These are phyloP conservation scores for Anorthoa munda DNA, from an alignment of 2,888 invertebrate species.

Conservation along the genomic window DNA sequence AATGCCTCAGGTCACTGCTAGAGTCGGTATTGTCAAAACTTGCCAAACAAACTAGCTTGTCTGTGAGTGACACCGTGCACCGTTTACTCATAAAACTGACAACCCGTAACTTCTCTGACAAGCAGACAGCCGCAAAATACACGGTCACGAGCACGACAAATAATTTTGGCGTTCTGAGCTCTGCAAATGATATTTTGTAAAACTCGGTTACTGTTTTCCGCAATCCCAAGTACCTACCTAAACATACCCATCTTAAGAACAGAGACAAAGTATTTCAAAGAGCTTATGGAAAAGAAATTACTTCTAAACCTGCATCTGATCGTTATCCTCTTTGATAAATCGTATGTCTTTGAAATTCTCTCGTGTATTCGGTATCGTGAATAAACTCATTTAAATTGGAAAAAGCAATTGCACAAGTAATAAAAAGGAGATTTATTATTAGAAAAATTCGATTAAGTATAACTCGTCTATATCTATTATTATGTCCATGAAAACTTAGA, in stretches of 20 bases:
- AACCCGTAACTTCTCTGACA: too few relatives aligned
- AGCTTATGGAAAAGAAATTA: constrained; percentile 27
- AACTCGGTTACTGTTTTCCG: neutral
- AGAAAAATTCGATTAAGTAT: constrained; percentile 50
- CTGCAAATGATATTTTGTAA: neutral
- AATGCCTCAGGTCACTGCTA: neutral
- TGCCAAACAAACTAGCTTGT: neutral
- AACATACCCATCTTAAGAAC: neutral
- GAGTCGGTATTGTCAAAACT: neutral
- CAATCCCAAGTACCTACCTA: neutral
- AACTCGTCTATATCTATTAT: constrained; percentile 49
- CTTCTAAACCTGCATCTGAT: neutral
- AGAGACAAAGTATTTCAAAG: constrained; percentile 6
- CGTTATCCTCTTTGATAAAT: constrained; percentile 20
- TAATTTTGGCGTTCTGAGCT: too few relatives aligned
- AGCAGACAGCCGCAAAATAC: too few relatives aligned
- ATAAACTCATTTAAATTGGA: constrained; percentile 16
- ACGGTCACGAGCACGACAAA: neutral
- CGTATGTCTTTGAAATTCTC: constrained; percentile 8
- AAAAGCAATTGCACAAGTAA: constrained; percentile 12
- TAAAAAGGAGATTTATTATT: constrained; percentile 56
- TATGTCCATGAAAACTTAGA: constrained; percentile 58
- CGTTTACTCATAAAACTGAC: too few relatives aligned
- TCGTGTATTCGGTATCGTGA: constrained; percentile 5
- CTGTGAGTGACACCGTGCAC: too few relatives aligned